A percentile compares a stretch with the other conserved stretches of the same genome.
Evolutionary conservation across 2,888 invertebrate species (phyloP).

Genomic region (Drosophila neoperkinsi): DNA sequence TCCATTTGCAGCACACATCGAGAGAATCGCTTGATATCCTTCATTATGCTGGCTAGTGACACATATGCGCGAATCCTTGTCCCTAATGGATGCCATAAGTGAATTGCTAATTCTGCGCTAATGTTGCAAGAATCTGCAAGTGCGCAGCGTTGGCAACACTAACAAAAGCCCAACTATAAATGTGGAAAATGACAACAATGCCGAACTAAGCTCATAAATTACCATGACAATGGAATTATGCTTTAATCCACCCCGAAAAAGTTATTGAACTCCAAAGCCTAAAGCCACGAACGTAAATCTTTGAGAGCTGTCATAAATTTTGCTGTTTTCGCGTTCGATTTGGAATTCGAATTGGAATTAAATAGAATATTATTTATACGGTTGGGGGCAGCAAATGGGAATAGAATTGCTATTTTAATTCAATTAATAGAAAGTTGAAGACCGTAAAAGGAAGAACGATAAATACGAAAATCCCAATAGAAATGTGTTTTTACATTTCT

Average conservation of each 20-base stretch:
- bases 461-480: constrained; percentile 8
- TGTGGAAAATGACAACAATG: constrained; percentile 59
- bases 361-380: constrained; percentile 70
- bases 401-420: constrained; percentile 72
- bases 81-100: constrained; percentile 69
- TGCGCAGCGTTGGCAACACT: constrained; percentile 19
- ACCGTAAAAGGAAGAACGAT: constrained; percentile 1
- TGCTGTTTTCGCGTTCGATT: constrained; percentile 58
- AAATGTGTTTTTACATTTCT: not conserved
- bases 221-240: constrained; percentile 79
- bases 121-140: constrained; percentile 62
- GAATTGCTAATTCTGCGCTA: constrained; percentile 65
- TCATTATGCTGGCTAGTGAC: constrained; percentile 13
- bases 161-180: constrained; percentile 1
- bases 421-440: constrained; percentile 62
- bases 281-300: constrained; percentile 66
- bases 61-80: constrained; percentile 69
- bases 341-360: constrained; percentile 51
- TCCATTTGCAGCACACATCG: constrained; percentile 53
- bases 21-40: constrained; percentile 4
- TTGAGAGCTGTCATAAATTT: constrained; percentile 74
- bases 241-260: constrained; percentile 66
- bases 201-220: constrained; percentile 76
- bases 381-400: constrained; percentile 27
- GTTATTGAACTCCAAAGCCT: constrained; percentile 65